Conservation (phyloP, 1,140 invertebrate genomes). For the Eurosta solidaginis region DNA sequence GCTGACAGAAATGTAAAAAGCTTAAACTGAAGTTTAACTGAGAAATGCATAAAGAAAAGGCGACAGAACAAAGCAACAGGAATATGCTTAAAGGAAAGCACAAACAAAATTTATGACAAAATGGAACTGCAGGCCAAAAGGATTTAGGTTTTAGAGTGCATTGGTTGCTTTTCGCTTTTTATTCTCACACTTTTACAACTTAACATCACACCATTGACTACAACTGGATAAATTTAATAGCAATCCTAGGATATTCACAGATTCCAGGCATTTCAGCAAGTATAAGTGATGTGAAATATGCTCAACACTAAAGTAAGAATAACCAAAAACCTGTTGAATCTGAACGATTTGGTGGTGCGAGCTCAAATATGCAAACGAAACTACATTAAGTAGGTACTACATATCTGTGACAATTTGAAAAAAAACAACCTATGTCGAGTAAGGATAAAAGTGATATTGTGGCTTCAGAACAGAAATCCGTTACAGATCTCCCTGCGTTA, state of each 20-base stretch:
- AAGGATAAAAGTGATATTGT: no score
- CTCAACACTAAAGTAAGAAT: not conserved
- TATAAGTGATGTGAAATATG: not conserved
- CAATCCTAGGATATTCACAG: not conserved
- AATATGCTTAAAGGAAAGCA: not conserved
- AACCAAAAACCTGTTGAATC: slow-evolving; percentile 10
- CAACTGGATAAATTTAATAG: not conserved
- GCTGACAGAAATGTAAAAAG: not conserved
- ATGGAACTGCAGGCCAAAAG: not conserved
- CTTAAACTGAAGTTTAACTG: not conserved
- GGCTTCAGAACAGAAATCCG: no score
- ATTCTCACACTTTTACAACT: not conserved
- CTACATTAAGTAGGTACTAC: not conserved
- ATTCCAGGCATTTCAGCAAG: slow-evolving; percentile 1
- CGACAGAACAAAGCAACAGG: not conserved
- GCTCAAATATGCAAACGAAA: slow-evolving; percentile 4
- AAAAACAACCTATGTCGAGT: no score
- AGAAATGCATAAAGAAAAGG: not conserved
- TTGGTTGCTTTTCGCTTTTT: not conserved
- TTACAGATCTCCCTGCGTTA: no score
- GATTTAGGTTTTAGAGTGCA: slow-evolving; percentile 11
- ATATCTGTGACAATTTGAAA: no score
- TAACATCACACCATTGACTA: not conserved
- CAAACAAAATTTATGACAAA: slow-evolving; percentile 1
- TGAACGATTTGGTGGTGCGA: not conserved